A percentile compares a stretch with the other conserved stretches of the same genome.
Evolutionary conservation across 2,797 vertebrate genomes (phyloP).

Genomic region (Bucorvus abyssinicus): DNA sequence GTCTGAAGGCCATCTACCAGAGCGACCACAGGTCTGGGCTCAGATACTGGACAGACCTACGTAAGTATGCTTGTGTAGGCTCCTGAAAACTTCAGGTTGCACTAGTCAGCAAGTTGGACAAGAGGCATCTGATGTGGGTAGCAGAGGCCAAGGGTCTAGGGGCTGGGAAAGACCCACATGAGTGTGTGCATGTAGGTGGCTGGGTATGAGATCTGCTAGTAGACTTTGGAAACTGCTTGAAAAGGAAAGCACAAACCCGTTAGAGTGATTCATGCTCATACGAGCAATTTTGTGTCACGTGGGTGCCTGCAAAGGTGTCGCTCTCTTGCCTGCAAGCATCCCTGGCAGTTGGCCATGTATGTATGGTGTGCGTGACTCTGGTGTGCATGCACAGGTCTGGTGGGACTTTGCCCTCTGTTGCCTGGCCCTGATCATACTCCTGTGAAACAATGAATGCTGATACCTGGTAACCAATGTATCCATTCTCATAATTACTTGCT

Average conservation of each 20-base stretch:
- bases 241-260: neutral
- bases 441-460: neutral
- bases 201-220: neutral
- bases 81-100: neutral
- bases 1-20: neutral
- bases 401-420: neutral
- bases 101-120: neutral
- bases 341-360: accelerated
- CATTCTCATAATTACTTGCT: neutral
- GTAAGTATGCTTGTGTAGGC: accelerated
- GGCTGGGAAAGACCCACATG: neutral
- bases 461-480: neutral
- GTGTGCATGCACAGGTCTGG: accelerated
- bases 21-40: neutral
- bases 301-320: neutral
- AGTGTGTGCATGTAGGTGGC: neutral
- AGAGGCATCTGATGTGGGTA: neutral
- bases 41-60: neutral
- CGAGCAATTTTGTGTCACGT: neutral
- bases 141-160: neutral
- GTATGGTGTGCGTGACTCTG: neutral
- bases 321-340: neutral
- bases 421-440: neutral
- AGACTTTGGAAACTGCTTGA: neutral
- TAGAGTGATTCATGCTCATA: neutral